phyloP scores from a whole-genome alignment of 2,113 vertebrate genomes.

The Anolis carolinensis region DNA sequence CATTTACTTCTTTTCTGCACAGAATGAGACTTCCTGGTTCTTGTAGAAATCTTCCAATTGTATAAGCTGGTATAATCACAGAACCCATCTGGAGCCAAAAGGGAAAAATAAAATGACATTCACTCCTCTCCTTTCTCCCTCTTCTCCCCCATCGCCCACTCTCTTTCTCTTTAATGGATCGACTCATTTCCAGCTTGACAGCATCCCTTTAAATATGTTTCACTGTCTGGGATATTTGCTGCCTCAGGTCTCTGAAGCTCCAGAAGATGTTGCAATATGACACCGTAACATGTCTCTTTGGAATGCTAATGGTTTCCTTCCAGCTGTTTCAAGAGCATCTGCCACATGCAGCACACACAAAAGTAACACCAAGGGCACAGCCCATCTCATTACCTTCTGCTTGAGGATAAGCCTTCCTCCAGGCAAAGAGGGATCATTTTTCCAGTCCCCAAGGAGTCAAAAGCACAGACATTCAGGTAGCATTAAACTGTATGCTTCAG shows the following conservation, averaged over 20 bases:
- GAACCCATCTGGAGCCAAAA: not conserved
- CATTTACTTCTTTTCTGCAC: not conserved
- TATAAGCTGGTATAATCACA: not conserved
- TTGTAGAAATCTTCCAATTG: not conserved
- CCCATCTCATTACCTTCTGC: slow-evolving; percentile 44
- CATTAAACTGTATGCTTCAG: slow-evolving; percentile 11
- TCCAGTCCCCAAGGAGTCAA: not conserved
- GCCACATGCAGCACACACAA: slow-evolving; percentile 32
- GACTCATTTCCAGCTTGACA: slow-evolving; percentile 20
- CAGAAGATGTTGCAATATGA: slow-evolving; percentile 27
- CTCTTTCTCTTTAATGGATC: slow-evolving; percentile 16
- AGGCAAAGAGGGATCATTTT: slow-evolving; percentile 30
- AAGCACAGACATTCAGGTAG: slow-evolving; percentile 19
- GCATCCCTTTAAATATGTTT: slow-evolving; percentile 28
- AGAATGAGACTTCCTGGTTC: not conserved
- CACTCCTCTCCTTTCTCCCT: not conserved
- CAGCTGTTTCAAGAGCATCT: slow-evolving; percentile 53
- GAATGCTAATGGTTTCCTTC: slow-evolving; percentile 56
- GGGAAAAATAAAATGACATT: not conserved
- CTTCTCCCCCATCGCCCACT: too few species aligned
- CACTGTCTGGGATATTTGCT: slow-evolving; percentile 39
- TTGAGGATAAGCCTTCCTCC: slow-evolving; percentile 31
- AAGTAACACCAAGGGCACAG: slow-evolving; percentile 35
- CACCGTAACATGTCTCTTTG: slow-evolving; percentile 39
- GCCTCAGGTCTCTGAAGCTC: slow-evolving; percentile 38